phyloP scores from a whole-genome alignment of 1,140 invertebrate genomes.

The Copidosoma floridanum region DNA sequence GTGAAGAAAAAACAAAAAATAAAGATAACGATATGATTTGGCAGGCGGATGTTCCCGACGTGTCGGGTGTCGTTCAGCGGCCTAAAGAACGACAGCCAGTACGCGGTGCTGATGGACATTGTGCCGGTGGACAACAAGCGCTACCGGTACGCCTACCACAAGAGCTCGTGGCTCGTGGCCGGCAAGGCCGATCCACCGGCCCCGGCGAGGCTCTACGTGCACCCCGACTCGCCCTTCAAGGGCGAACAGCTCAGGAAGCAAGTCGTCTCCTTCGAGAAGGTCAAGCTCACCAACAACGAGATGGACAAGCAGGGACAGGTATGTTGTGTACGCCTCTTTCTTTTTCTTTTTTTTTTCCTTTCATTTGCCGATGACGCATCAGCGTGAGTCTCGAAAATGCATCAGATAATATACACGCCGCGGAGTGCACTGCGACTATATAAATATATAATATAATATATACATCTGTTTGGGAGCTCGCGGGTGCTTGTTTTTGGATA shows the following conservation, averaged over 20 bases:
- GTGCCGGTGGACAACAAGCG: slow-evolving; percentile 95
- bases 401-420: too few relatives aligned
- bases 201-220: slow-evolving; percentile 88
- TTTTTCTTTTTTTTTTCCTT: too few relatives aligned
- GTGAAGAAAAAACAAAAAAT: too few relatives aligned
- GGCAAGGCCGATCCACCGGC: slow-evolving; percentile 97
- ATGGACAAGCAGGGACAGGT: slow-evolving; percentile 99
- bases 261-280: slow-evolving; percentile 98
- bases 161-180: slow-evolving; percentile 96
- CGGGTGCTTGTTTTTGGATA: too few relatives aligned
- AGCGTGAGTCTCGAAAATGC: too few relatives aligned
- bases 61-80: slow-evolving; percentile 89
- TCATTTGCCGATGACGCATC: too few relatives aligned
- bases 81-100: slow-evolving; percentile 67
- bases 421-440: too few relatives aligned
- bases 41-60: slow-evolving; percentile 97
- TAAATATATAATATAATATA: too few relatives aligned
- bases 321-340: slow-evolving; percentile 46
- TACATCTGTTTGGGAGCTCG: too few relatives aligned
- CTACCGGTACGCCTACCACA: slow-evolving; percentile 97
- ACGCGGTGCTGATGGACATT: slow-evolving; percentile 94
- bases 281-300: slow-evolving; percentile 99
- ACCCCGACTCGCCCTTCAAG: slow-evolving; percentile 96
- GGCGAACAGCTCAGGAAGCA: slow-evolving; percentile 94
- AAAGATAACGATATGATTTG: too few relatives aligned